Evolutionary conservation across 2,113 vertebrate species (phyloP).

Genomic region (Eonycteris spelaea): DNA sequence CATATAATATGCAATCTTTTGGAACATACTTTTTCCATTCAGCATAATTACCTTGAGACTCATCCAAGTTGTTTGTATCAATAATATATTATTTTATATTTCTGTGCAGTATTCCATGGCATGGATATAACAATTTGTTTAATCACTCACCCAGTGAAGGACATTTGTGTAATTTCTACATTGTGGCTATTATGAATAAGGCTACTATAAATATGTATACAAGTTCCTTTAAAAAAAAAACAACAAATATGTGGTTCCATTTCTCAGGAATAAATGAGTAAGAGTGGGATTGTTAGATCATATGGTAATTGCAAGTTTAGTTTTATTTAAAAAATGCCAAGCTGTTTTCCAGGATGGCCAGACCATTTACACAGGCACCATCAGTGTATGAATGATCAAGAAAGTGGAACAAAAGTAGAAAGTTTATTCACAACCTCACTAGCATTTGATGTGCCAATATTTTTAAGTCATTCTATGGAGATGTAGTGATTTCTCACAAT

Average conservation of each 20-base stretch:
- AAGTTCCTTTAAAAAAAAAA: background rate
- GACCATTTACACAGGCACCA: background rate
- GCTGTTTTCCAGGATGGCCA: background rate
- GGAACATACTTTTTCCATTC: background rate
- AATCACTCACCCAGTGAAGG: background rate
- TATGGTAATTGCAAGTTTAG: background rate
- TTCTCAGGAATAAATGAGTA: background rate
- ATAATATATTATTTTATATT: background rate
- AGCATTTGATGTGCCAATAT: background rate
- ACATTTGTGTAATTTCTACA: background rate
- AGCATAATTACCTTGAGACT: background rate
- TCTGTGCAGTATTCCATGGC: background rate
- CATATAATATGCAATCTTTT: background rate
- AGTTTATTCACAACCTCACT: background rate
- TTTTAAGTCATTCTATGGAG: background rate
- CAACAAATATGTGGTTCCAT: background rate
- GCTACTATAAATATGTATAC: background rate
- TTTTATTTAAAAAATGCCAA: background rate
- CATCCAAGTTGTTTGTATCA: background rate
- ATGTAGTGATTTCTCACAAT: background rate
- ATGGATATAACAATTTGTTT: background rate
- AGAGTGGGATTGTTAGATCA: background rate
- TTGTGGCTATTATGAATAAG: background rate
- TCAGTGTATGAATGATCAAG: background rate
- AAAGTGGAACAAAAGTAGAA: background rate